phyloP scores from a whole-genome alignment of 2,797 vertebrate species.

The Hippocampus kuda region DNA sequence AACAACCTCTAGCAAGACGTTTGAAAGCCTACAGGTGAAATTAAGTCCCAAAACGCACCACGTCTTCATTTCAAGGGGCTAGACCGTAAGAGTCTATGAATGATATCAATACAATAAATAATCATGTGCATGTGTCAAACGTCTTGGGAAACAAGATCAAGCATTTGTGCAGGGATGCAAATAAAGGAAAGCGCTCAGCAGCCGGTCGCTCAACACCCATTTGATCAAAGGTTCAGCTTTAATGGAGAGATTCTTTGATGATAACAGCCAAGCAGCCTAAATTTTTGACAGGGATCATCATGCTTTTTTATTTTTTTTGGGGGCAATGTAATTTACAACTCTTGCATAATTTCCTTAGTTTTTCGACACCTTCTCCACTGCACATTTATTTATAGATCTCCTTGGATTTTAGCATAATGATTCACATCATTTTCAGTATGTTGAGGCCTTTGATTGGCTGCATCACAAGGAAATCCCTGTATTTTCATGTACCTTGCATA shows the following conservation, averaged over 20 bases:
- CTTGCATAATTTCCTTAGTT: neutral
- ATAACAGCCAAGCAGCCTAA: constrained; percentile 18
- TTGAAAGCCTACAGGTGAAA: constrained; percentile 10
- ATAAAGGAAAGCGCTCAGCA: constrained; percentile 34
- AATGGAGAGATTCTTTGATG: constrained; percentile 31
- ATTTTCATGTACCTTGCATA: too few species aligned
- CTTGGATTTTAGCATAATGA: too few species aligned
- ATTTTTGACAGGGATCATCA: constrained; percentile 33
- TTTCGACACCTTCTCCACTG: neutral
- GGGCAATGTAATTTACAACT: neutral
- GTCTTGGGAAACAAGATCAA: constrained; percentile 38
- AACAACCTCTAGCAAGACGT: neutral
- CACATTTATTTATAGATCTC: too few species aligned
- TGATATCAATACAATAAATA: constrained; percentile 21
- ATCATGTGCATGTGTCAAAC: constrained; percentile 18
- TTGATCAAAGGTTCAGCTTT: constrained; percentile 45
- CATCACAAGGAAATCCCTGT: too few species aligned
- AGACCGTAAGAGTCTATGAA: constrained; percentile 6
- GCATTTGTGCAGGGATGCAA: constrained; percentile 26
- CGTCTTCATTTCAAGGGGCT: neutral
- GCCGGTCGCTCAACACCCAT: constrained; percentile 24
- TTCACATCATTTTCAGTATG: too few species aligned
- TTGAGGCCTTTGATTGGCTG: too few species aligned
- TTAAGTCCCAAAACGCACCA: constrained; percentile 2
- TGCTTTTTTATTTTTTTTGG: constrained; percentile 17